Conservation (phyloP, 2,888 invertebrate genomes). For the Plagodis pulveraria region DNA sequence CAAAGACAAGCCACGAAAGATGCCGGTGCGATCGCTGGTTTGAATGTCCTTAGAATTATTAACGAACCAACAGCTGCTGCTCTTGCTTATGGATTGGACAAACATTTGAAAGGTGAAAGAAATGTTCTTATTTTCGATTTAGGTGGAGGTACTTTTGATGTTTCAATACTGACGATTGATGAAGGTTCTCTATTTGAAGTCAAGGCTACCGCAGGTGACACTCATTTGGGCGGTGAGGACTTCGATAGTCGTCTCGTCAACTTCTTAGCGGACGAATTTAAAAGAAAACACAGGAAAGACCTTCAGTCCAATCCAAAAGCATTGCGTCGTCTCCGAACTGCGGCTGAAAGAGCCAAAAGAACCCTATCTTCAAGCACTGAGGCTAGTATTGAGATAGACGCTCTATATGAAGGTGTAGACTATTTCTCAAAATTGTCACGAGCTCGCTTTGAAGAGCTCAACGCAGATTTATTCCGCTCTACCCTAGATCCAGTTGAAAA, state of each 20-base stretch:
- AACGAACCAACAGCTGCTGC: constrained; percentile 93
- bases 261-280: constrained; percentile 88
- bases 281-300: constrained; percentile 89
- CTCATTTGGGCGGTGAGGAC: constrained; percentile 93
- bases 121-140: constrained; percentile 87
- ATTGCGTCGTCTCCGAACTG: constrained; percentile 88
- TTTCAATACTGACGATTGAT: constrained; percentile 92
- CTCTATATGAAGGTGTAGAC: constrained; percentile 89
- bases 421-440: constrained; percentile 88
- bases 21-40: constrained; percentile 89
- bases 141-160: constrained; percentile 90
- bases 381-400: constrained; percentile 90
- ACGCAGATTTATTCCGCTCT: constrained; percentile 88
- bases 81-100: constrained; percentile 88
- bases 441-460: constrained; percentile 91
- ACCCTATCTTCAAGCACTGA: constrained; percentile 91
- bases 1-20: constrained; percentile 92
- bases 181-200: constrained; percentile 92
- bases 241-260: constrained; percentile 87
- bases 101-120: constrained; percentile 86
- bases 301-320: constrained; percentile 87
- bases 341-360: constrained; percentile 91
- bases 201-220: constrained; percentile 93
- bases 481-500: constrained; percentile 92
- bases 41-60: constrained; percentile 92